These are phyloP conservation scores for Nerophis lumbriciformis DNA, from an alignment of 2,113 vertebrate genomes.

Conservation along the genomic window DNA sequence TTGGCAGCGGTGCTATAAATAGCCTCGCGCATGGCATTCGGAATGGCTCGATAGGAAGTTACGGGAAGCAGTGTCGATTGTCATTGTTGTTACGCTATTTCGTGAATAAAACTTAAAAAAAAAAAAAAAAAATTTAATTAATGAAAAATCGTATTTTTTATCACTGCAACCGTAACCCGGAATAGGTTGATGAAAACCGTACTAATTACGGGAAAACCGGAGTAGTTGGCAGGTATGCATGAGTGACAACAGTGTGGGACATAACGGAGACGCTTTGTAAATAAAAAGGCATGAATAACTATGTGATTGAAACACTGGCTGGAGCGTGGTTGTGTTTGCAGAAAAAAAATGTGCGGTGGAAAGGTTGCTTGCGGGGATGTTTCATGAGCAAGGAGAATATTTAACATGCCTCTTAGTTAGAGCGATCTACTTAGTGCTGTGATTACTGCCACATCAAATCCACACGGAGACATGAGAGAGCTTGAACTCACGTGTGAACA, in stretches of 20 bases:
- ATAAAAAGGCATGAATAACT: conserved; percentile 43
- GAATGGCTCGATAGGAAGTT: too few species aligned
- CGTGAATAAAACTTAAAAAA: too few species aligned
- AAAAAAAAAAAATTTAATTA: too few species aligned
- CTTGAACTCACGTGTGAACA: conserved; percentile 95
- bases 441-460: conserved; percentile 1
- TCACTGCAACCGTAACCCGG: too few species aligned
- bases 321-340: conserved; percentile 16
- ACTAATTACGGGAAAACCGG: too few species aligned
- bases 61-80: too few species aligned
- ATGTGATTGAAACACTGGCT: conserved; percentile 35
- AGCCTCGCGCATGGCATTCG: too few species aligned
- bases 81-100: too few species aligned
- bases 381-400: conserved; percentile 39
- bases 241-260: conserved; percentile 9
- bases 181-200: too few species aligned
- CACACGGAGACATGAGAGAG: conserved; percentile 6
- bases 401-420: conserved; percentile 6
- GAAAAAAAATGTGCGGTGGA: conserved; percentile 23
- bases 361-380: conserved; percentile 37
- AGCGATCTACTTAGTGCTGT: conserved; percentile 15
- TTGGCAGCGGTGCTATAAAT: too few species aligned
- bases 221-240: too few species aligned
- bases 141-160: too few species aligned
- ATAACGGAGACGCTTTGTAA: conserved; percentile 17